These are phyloP conservation scores for Myiopsitta monachus DNA, from an alignment of 2,113 vertebrate species.

Conservation along the genomic window DNA sequence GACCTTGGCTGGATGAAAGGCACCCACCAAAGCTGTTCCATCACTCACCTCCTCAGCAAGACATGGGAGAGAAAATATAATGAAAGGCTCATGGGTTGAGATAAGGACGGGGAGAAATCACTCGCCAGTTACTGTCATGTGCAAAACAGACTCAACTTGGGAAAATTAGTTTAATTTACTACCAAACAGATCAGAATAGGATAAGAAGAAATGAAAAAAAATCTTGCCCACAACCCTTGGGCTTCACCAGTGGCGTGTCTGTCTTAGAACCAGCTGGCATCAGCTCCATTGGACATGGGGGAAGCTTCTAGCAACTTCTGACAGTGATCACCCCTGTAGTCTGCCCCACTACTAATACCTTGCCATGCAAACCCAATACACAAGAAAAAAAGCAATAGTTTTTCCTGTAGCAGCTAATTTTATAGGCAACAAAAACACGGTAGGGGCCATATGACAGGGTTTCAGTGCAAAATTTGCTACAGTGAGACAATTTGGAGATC, in stretches of 20 bases:
- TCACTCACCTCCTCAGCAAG: not conserved
- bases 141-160: not conserved
- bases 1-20: not conserved
- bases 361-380: not conserved
- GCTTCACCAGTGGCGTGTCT: not conserved
- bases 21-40: not conserved
- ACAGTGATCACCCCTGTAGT: not conserved
- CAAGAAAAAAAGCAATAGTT: not conserved
- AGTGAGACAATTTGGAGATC: not conserved
- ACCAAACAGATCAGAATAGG: not conserved
- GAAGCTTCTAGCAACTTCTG: not conserved
- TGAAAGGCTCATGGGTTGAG: not conserved
- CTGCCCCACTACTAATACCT: not conserved
- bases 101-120: not conserved
- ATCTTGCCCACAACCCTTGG: not conserved
- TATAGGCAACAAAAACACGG: not conserved
- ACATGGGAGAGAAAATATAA: not conserved
- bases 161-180: not conserved
- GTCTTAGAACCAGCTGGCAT: not conserved
- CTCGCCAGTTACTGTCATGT: not conserved
- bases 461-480: not conserved
- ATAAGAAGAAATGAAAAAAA: not conserved
- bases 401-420: not conserved
- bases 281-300: not conserved
- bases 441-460: not conserved